Evolutionary conservation across 2,113 vertebrate species (phyloP).

Genomic region (Heliornis fulica): DNA sequence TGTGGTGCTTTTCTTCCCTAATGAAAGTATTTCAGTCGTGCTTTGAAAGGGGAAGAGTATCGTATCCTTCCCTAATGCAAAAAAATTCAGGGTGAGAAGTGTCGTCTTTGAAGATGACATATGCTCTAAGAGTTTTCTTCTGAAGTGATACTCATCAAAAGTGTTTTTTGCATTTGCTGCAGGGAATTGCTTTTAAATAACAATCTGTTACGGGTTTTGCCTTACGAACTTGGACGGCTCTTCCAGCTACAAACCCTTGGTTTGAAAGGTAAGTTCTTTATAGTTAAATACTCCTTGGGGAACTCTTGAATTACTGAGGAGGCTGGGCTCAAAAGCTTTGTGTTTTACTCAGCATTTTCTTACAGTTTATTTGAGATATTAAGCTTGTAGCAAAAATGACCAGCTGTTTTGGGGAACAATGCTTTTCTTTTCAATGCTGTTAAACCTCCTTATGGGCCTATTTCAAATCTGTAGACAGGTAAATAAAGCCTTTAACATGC

Average conservation of each 20-base stretch:
- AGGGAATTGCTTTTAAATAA: slow-evolving; percentile 99
- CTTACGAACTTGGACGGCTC: slow-evolving; percentile 98
- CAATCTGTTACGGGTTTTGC: slow-evolving; percentile 99
- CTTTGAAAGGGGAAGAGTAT: background rate
- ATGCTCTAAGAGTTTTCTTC: background rate
- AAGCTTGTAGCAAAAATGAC: background rate
- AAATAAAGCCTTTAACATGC: background rate
- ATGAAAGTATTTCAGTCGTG: background rate
- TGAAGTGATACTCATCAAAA: background rate
- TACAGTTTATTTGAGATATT: background rate
- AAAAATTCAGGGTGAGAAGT: background rate
- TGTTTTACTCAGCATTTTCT: background rate
- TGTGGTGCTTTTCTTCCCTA: background rate
- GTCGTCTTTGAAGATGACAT: background rate
- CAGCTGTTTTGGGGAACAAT: background rate
- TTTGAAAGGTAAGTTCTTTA: slow-evolving; percentile 86
- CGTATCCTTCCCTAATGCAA: background rate
- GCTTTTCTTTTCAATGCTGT: background rate
- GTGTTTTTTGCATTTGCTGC: slow-evolving; percentile 35
- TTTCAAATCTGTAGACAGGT: background rate
- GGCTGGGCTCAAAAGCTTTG: background rate
- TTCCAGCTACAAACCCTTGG: slow-evolving; percentile 97
- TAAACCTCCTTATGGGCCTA: background rate
- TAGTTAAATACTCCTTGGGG: background rate
- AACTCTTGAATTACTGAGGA: background rate